These are phyloP conservation scores for Phaedon cochleariae DNA, from an alignment of 2,888 invertebrate genomes.

Conservation along the genomic window DNA sequence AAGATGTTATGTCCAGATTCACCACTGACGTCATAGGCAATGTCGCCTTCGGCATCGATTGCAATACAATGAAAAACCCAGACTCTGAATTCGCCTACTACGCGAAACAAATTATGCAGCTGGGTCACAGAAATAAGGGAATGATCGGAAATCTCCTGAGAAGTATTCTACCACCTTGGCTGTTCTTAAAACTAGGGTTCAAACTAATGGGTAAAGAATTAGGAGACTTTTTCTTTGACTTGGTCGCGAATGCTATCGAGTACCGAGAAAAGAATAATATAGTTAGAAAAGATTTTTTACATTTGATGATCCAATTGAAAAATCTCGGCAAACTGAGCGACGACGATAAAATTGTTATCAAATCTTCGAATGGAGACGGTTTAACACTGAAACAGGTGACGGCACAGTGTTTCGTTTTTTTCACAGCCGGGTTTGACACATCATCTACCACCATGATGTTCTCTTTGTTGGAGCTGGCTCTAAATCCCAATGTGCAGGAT, in stretches of 20 bases:
- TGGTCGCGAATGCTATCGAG: constrained; percentile 53
- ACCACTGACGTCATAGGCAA: constrained; percentile 68
- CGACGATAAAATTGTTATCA: constrained; percentile 34
- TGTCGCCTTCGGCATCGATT: constrained; percentile 68
- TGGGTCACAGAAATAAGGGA: constrained; percentile 21
- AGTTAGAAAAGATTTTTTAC: constrained; percentile 65
- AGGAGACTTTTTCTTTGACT: constrained; percentile 59
- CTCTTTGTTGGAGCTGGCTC: constrained; percentile 44
- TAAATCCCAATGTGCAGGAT: constrained; percentile 42
- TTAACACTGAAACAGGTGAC: constrained; percentile 31
- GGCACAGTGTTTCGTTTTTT: constrained; percentile 43
- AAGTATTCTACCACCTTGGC: constrained; percentile 46
- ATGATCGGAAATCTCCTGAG: constrained; percentile 46
- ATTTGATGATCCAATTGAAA: constrained; percentile 64
- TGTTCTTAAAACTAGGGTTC: constrained; percentile 23
- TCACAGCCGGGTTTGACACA: constrained; percentile 47
- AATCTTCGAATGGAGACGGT: constrained; percentile 3
- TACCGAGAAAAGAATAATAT: constrained; percentile 62
- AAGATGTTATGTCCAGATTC: constrained; percentile 65
- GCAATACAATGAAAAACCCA: constrained; percentile 65
- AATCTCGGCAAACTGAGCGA: constrained; percentile 51
- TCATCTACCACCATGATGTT: constrained; percentile 47
- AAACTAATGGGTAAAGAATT: too few relatives aligned
- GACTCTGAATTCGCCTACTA: constrained; percentile 60
- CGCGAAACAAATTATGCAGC: too few relatives aligned